Percentiles rank a stretch among this genome's conserved stretches.
phyloP scores from a whole-genome alignment of 2,888 invertebrate genomes.

The Alsophila aescularia region DNA sequence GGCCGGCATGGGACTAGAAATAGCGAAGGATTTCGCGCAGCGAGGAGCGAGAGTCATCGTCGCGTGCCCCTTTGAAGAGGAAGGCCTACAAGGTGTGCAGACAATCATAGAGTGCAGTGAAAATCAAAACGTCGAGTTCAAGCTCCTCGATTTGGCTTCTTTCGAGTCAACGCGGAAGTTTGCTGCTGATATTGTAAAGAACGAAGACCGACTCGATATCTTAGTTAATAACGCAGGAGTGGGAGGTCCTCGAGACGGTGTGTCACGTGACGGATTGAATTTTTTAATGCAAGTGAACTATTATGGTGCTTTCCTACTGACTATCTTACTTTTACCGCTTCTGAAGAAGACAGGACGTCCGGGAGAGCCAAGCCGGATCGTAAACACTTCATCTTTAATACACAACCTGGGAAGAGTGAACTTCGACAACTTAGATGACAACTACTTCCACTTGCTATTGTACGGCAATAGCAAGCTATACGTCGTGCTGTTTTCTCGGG shows the following conservation, averaged over 20 bases:
- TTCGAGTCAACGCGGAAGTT: slow-evolving; percentile 90
- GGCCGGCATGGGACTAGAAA: slow-evolving; percentile 61
- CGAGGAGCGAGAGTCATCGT: slow-evolving; percentile 64
- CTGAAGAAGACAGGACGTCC: slow-evolving; percentile 81
- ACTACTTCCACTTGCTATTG: slow-evolving; percentile 5
- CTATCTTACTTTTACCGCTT: slow-evolving; percentile 92
- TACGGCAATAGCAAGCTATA: slow-evolving; percentile 72
- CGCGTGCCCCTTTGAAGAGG: slow-evolving; percentile 61
- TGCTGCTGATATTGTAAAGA: slow-evolving; percentile 88
- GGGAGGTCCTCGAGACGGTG: slow-evolving; percentile 65
- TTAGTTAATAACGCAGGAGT: slow-evolving; percentile 95
- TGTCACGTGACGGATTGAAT: slow-evolving; percentile 91
- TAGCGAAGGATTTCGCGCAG: slow-evolving; percentile 58
- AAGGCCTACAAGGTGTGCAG: slow-evolving; percentile 68
- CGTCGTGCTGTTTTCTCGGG: neutral
- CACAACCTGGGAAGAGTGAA: slow-evolving; percentile 87
- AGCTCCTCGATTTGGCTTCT: slow-evolving; percentile 89
- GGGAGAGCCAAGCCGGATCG: slow-evolving; percentile 87
- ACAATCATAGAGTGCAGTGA: slow-evolving; percentile 85
- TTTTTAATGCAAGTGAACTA: slow-evolving; percentile 95
- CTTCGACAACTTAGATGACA: slow-evolving; percentile 84
- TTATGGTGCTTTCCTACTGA: slow-evolving; percentile 95
- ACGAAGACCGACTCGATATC: slow-evolving; percentile 89
- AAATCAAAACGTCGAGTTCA: slow-evolving; percentile 87
- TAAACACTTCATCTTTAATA: slow-evolving; percentile 89